Evolutionary conservation across 2,113 vertebrate species (phyloP).

Genomic region (Cygnus buccinator): DNA sequence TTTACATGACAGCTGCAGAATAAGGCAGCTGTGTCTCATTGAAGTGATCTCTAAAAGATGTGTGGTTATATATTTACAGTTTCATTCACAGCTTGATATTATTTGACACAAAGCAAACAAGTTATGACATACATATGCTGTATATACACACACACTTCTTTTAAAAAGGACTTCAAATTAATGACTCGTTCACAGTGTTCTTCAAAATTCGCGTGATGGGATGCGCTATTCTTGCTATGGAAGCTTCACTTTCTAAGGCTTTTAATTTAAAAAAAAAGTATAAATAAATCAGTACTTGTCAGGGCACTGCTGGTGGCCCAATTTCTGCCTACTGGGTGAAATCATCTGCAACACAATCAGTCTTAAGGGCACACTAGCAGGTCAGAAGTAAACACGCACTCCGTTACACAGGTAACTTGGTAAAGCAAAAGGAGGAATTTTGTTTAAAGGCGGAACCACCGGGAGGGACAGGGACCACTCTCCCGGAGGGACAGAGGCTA

Average conservation of each 20-base stretch:
- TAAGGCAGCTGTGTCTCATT: background rate
- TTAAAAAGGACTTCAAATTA: background rate
- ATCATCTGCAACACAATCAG: background rate
- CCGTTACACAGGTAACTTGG: background rate
- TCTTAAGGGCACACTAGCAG: background rate
- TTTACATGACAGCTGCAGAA: background rate
- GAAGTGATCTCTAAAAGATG: background rate
- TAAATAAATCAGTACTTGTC: background rate
- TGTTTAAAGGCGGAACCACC: background rate
- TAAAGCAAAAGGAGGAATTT: background rate
- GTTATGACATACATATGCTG: background rate
- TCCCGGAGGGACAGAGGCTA: background rate
- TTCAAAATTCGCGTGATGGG: background rate
- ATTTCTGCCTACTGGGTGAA: background rate
- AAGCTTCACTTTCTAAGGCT: background rate
- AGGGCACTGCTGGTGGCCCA: background rate
- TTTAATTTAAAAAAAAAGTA: constrained; percentile 2
- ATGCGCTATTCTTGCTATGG: background rate
- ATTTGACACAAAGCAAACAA: background rate
- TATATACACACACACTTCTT: background rate
- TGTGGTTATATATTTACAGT: background rate
- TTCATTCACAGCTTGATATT: background rate
- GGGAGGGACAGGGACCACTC: background rate
- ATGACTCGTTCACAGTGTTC: background rate
- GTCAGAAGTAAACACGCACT: background rate